phyloP scores from a whole-genome alignment of 2,113 vertebrate genomes.

The Solenodon paradoxus region DNA sequence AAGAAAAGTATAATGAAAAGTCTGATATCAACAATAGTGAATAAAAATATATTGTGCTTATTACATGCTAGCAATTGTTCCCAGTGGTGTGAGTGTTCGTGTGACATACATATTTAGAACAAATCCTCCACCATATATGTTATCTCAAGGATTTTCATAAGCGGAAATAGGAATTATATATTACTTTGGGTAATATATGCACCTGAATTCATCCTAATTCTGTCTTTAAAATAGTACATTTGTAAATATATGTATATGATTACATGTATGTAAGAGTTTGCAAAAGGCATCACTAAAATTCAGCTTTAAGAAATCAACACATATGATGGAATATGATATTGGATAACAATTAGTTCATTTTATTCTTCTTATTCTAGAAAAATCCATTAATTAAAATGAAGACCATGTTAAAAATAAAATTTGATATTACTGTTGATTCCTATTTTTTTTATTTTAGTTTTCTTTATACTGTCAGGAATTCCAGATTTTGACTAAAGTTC shows the following conservation, averaged over 20 bases:
- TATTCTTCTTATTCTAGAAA: background rate
- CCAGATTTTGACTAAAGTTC: background rate
- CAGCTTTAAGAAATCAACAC: background rate
- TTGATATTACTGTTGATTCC: background rate
- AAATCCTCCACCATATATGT: background rate
- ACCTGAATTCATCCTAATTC: background rate
- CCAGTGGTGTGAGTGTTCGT: background rate
- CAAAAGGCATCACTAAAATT: background rate
- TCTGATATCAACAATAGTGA: background rate
- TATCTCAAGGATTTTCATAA: background rate
- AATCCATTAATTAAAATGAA: constrained; percentile 19
- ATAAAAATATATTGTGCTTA: background rate
- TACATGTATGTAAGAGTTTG: background rate
- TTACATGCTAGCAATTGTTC: background rate
- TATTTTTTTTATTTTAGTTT: background rate
- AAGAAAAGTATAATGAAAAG: background rate
- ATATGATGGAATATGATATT: background rate
- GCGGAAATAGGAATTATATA: no score
- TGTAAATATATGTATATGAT: no score
- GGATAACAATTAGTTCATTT: background rate
- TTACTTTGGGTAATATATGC: background rate
- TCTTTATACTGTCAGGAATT: constrained; percentile 2
- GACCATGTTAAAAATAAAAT: background rate
- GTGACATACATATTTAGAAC: background rate
- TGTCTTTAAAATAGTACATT: no score